phyloP scores from a whole-genome alignment of 2,888 invertebrate genomes.

The Drosophila niveifrons region DNA sequence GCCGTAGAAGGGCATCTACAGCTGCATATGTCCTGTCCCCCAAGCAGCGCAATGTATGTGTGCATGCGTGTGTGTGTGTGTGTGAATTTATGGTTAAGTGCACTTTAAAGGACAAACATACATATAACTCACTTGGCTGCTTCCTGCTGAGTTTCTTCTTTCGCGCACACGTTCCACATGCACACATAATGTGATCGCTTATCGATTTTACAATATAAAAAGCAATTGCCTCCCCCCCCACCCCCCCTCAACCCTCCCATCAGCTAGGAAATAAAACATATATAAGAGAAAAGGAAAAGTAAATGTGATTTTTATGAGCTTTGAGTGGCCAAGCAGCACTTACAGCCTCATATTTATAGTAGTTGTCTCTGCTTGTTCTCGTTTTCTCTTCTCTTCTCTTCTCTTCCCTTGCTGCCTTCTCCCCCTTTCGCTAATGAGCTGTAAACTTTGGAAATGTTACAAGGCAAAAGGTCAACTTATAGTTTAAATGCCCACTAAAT shows the following conservation, averaged over 20 bases:
- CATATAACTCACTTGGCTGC: slow-evolving; percentile 72
- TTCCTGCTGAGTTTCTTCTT: slow-evolving; percentile 68
- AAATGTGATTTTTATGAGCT: slow-evolving; percentile 79
- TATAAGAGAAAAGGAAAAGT: slow-evolving; percentile 42
- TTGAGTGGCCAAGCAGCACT: slow-evolving; percentile 50
- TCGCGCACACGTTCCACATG: slow-evolving; percentile 49
- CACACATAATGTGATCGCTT: slow-evolving; percentile 79
- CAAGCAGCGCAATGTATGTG: slow-evolving; percentile 3
- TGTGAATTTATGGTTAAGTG: slow-evolving; percentile 80
- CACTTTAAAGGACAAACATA: slow-evolving; percentile 79
- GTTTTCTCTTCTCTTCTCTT: too few relatives aligned
- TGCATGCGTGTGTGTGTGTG: slow-evolving; percentile 20
- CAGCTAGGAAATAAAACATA: slow-evolving; percentile 19
- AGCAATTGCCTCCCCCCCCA: slow-evolving; percentile 75
- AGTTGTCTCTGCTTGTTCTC: slow-evolving; percentile 18
- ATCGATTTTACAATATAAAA: slow-evolving; percentile 82
- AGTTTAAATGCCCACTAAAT: slow-evolving; percentile 2
- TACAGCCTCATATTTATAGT: slow-evolving; percentile 68
- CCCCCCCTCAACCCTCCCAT: not conserved
- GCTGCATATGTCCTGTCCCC: slow-evolving; percentile 49
- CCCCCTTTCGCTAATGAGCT: slow-evolving; percentile 50
- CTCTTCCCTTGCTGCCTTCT: too few relatives aligned
- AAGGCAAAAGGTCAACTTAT: slow-evolving; percentile 21
- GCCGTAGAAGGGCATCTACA: slow-evolving; percentile 17
- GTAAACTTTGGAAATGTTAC: slow-evolving; percentile 49